Evolutionary conservation across 2,888 invertebrate genomes (phyloP).

Genomic region (Gasteruption jaculator): DNA sequence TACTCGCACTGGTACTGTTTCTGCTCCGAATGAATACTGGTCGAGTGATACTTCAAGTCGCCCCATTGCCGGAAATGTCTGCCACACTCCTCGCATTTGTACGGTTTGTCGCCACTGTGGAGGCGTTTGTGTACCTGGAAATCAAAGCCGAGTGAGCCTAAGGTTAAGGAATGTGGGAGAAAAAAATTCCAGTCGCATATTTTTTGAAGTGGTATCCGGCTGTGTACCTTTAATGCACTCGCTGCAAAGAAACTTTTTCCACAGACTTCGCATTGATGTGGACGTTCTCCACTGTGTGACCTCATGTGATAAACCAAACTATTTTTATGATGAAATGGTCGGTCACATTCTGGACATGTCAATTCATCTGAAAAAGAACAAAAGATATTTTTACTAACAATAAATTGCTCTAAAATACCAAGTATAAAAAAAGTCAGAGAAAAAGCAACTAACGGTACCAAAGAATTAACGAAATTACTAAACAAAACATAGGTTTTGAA

Average conservation of each 20-base stretch:
- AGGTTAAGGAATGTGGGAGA: not conserved
- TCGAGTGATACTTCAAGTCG: slow-evolving; percentile 81
- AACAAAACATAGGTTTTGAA: too few species aligned
- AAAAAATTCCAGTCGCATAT: slow-evolving; percentile 5
- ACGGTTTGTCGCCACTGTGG: slow-evolving; percentile 83
- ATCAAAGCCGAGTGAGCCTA: too few species aligned
- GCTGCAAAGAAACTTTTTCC: slow-evolving; percentile 80
- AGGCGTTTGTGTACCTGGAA: slow-evolving; percentile 69
- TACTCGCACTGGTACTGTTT: slow-evolving; percentile 85
- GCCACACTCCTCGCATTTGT: slow-evolving; percentile 75
- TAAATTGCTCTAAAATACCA: too few species aligned
- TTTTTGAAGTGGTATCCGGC: too few species aligned
- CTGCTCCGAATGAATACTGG: slow-evolving; percentile 75
- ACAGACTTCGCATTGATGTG: slow-evolving; percentile 74
- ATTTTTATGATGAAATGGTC: slow-evolving; percentile 76
- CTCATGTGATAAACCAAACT: slow-evolving; percentile 79
- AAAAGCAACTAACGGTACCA: too few species aligned
- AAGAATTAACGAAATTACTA: not conserved
- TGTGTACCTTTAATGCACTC: slow-evolving; percentile 74
- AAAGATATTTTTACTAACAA: too few species aligned
- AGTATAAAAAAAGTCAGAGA: not conserved
- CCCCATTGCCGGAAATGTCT: slow-evolving; percentile 83
- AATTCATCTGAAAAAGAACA: slow-evolving; percentile 42
- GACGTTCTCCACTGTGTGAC: slow-evolving; percentile 73
- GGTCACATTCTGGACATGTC: slow-evolving; percentile 65